Conservation (phyloP, 1,140 invertebrate species). For the Trichonephila inaurata region DNA sequence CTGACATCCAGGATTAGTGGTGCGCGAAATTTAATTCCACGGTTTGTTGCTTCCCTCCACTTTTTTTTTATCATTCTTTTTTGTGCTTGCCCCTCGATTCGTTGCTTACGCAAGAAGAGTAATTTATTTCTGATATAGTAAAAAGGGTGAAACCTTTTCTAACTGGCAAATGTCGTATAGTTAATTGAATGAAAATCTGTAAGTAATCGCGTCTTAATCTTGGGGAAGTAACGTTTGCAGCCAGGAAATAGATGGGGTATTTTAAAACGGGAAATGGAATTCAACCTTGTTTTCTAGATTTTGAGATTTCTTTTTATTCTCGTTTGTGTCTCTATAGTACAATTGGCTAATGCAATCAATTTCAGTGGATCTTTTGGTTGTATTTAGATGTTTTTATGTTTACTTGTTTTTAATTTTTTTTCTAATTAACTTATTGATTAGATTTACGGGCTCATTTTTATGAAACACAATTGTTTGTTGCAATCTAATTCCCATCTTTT, state of each 20-base stretch:
- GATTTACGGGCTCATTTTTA: no score
- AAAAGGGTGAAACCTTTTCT: not conserved
- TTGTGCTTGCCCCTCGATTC: constrained; percentile 9
- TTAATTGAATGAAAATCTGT: constrained; percentile 60
- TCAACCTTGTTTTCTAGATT: not conserved
- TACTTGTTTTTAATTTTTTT: no score
- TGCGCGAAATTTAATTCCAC: constrained; percentile 58
- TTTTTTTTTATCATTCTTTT: constrained; percentile 5
- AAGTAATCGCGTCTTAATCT: constrained; percentile 35
- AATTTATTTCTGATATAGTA: constrained; percentile 53
- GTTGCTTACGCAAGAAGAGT: constrained; percentile 23
- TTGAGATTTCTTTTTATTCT: not conserved
- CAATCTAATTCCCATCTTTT: no score
- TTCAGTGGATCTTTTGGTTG: no score
- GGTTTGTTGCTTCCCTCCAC: constrained; percentile 42
- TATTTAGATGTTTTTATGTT: no score
- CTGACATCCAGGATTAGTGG: constrained; percentile 57
- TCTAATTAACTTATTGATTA: no score
- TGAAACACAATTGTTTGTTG: no score
- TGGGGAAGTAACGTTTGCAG: not conserved
- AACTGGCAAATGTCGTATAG: constrained; percentile 41
- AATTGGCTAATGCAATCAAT: not conserved
- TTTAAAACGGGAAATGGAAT: not conserved
- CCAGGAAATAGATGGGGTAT: not conserved
- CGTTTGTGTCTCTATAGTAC: not conserved